Conservation (phyloP, 2,113 vertebrate genomes). For the Xiphophorus hellerii region DNA sequence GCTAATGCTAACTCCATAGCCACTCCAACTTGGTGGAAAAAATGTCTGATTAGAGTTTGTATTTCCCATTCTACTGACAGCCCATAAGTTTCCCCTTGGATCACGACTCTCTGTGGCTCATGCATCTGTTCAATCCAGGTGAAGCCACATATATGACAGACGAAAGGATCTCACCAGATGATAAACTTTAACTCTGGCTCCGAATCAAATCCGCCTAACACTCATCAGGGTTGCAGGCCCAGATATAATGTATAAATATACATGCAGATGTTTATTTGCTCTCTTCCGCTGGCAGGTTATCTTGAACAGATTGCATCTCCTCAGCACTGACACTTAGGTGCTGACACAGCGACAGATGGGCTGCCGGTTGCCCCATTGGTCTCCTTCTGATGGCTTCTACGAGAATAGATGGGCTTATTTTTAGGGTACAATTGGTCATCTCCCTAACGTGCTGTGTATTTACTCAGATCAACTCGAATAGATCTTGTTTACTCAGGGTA, state of each 20-base stretch:
- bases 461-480: slow-evolving; percentile 41
- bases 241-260: slow-evolving; percentile 65
- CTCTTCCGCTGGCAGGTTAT: slow-evolving; percentile 66
- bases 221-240: slow-evolving; percentile 59
- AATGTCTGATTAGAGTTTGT: slow-evolving; percentile 39
- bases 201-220: slow-evolving; percentile 66
- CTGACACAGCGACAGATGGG: slow-evolving; percentile 78
- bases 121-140: slow-evolving; percentile 78
- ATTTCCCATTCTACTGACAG: slow-evolving; percentile 51
- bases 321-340: slow-evolving; percentile 66
- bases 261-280: slow-evolving; percentile 75
- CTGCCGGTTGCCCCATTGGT: slow-evolving; percentile 55
- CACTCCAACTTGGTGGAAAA: slow-evolving; percentile 34
- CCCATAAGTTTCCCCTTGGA: slow-evolving; percentile 66
- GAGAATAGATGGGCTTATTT: slow-evolving; percentile 69
- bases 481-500: slow-evolving; percentile 50
- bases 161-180: slow-evolving; percentile 79
- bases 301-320: slow-evolving; percentile 66
- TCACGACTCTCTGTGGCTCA: slow-evolving; percentile 55
- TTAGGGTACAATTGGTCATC: slow-evolving; percentile 64
- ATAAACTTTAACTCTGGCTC: slow-evolving; percentile 75
- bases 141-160: slow-evolving; percentile 45
- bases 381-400: slow-evolving; percentile 54
- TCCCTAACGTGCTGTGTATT: slow-evolving; percentile 50
- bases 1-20: slow-evolving; percentile 17